Conservation (phyloP, 2,888 invertebrate species). For the Drosophila helvetica region DNA sequence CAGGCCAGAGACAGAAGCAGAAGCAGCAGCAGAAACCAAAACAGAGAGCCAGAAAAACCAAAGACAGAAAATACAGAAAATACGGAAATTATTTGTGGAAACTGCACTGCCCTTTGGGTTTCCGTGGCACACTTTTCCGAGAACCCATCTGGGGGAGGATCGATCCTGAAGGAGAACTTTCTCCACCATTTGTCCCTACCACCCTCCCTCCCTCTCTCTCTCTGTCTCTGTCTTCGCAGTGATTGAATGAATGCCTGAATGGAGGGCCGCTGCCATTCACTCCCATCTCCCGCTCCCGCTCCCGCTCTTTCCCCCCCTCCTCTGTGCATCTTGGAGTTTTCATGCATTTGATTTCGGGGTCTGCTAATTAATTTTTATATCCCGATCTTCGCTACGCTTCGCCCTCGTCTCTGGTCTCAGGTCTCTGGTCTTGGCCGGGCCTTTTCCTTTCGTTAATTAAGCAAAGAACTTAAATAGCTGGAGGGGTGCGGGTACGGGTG, state of each 20-base stretch:
- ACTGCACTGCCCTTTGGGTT: not conserved
- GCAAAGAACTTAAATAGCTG: conserved; percentile 71
- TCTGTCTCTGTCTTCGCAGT: too few species aligned
- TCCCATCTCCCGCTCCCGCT: not conserved
- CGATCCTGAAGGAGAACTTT: too few species aligned
- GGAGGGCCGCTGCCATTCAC: too few species aligned
- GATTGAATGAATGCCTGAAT: too few species aligned
- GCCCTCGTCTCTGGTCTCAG: conserved; percentile 17
- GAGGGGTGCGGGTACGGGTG: not conserved
- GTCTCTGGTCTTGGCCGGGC: not conserved
- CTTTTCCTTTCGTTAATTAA: conserved; percentile 68
- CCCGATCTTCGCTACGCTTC: conserved; percentile 70
- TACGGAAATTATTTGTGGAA: not conserved
- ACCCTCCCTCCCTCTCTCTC: too few species aligned
- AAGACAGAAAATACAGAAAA: not conserved
- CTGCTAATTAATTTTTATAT: conserved; percentile 74
- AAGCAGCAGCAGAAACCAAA: conserved; percentile 7
- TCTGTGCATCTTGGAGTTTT: not conserved
- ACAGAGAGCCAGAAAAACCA: too few species aligned
- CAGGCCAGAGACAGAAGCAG: conserved; percentile 15
- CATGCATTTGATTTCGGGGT: conserved; percentile 37
- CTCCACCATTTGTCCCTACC: too few species aligned
- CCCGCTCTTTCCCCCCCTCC: not conserved
- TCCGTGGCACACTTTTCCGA: too few species aligned
- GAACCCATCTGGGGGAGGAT: too few species aligned